These are phyloP conservation scores for Autographa gamma DNA, from an alignment of 2,888 invertebrate genomes.

Conservation along the genomic window DNA sequence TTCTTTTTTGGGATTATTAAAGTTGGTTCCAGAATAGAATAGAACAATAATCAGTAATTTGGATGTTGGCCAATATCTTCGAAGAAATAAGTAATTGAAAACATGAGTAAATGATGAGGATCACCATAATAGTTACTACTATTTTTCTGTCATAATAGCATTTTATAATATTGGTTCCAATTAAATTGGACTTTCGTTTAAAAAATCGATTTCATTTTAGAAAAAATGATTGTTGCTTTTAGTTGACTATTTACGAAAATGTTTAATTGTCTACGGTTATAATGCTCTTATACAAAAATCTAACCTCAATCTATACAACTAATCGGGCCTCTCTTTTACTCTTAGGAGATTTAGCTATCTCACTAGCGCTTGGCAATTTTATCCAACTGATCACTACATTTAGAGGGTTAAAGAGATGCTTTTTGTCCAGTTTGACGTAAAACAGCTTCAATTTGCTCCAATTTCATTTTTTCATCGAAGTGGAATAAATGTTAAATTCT, in stretches of 20 bases:
- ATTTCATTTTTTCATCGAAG: constrained; percentile 76
- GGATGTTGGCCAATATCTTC: no score
- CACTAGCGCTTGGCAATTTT: constrained; percentile 56
- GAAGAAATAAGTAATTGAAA: no score
- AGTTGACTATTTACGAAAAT: constrained; percentile 21
- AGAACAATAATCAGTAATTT: no score
- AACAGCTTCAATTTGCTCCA: constrained; percentile 81
- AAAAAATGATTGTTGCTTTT: neutral
- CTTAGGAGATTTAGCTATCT: constrained; percentile 11
- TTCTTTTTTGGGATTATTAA: no score
- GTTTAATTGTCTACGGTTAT: constrained; percentile 67
- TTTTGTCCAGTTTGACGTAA: constrained; percentile 84
- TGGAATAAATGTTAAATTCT: constrained; percentile 73
- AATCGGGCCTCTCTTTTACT: constrained; percentile 66
- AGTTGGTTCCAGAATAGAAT: no score
- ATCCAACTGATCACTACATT: constrained; percentile 42
- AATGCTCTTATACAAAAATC: constrained; percentile 11
- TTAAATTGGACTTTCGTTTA: no score
- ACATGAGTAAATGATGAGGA: no score
- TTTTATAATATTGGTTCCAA: no score
- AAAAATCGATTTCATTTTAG: neutral
- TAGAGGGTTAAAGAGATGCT: constrained; percentile 74
- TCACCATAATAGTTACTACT: neutral
- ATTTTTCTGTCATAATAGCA: no score
- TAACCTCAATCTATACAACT: constrained; percentile 20